These are phyloP conservation scores for Catalaphyllia jardinei DNA, from an alignment of 64 coral and sea anemone genomes.

Conservation along the genomic window DNA sequence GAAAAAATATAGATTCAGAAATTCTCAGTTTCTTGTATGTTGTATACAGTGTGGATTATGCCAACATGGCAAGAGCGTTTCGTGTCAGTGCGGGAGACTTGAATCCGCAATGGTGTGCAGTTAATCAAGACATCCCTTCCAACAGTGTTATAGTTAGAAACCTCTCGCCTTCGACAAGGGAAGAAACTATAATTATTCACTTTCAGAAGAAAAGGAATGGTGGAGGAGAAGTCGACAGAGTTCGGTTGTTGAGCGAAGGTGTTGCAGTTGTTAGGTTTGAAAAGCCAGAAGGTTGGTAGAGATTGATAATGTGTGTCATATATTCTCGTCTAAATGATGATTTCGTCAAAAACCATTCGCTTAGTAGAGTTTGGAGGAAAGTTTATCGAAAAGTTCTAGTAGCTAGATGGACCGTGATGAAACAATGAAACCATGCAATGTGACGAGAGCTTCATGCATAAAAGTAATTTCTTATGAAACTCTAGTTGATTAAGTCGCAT, in stretches of 20 bases:
- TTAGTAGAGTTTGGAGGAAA: too few relatives aligned
- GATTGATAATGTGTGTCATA: too few relatives aligned
- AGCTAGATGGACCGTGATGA: too few relatives aligned
- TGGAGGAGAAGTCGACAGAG: constrained; percentile 13
- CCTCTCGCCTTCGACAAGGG: background rate
- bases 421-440: too few relatives aligned
- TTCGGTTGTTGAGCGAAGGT: background rate
- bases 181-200: constrained; percentile 4
- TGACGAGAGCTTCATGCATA: too few relatives aligned
- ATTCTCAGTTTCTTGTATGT: too few relatives aligned
- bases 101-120: background rate
- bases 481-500: too few relatives aligned
- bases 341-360: too few relatives aligned
- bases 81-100: background rate
- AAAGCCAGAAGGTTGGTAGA: background rate
- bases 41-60: background rate
- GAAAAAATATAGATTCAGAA: too few relatives aligned
- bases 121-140: background rate
- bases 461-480: too few relatives aligned
- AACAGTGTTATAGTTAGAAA: constrained; percentile 25
- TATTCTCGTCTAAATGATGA: too few relatives aligned
- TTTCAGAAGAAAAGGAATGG: constrained; percentile 32
- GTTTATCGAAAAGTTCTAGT: too few relatives aligned
- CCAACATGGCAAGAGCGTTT: background rate
- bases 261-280: constrained; percentile 28